Conservation (phyloP, 2,797 vertebrate species). For the Chromis chromis region DNA sequence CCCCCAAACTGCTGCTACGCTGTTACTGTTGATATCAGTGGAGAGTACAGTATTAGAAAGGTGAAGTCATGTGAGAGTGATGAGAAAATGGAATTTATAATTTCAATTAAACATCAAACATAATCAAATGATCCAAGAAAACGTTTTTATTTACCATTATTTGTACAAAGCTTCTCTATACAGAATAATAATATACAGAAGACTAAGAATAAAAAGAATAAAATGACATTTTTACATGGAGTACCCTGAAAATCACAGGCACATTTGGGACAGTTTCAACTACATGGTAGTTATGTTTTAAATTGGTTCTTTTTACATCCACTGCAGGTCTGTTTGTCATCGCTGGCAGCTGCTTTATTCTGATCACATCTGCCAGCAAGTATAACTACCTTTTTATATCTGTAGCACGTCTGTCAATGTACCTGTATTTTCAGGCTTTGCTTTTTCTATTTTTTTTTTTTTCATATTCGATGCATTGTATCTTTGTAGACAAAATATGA, state of each 20-base stretch:
- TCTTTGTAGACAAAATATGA: conserved; percentile 63
- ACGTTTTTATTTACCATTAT: conserved; percentile 73
- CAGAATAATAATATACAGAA: conserved; percentile 75
- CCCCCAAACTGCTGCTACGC: too few relatives aligned
- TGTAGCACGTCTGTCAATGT: conserved; percentile 77
- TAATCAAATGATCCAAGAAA: conserved; percentile 53
- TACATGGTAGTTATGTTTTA: conserved; percentile 82
- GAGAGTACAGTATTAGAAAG: background rate
- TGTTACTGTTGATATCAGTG: too few relatives aligned
- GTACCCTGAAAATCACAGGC: conserved; percentile 77
- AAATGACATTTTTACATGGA: conserved; percentile 71
- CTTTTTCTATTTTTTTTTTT: conserved; percentile 45
- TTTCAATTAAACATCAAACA: conserved; percentile 8
- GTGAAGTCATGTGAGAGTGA: background rate
- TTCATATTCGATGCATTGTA: conserved; percentile 36
- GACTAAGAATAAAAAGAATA: conserved; percentile 56
- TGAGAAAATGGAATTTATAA: background rate
- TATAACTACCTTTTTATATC: conserved; percentile 65
- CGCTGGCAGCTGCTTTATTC: conserved; percentile 20
- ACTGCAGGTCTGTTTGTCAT: conserved; percentile 43
- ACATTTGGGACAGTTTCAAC: conserved; percentile 79
- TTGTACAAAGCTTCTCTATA: conserved; percentile 83
- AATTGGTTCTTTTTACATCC: conserved; percentile 48
- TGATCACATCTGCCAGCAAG: conserved; percentile 33
- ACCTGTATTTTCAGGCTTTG: conserved; percentile 75